Base-by-base conservation (phyloP, 2,797 vertebrate genomes). In the Pseudochirops cupreus region DNA sequence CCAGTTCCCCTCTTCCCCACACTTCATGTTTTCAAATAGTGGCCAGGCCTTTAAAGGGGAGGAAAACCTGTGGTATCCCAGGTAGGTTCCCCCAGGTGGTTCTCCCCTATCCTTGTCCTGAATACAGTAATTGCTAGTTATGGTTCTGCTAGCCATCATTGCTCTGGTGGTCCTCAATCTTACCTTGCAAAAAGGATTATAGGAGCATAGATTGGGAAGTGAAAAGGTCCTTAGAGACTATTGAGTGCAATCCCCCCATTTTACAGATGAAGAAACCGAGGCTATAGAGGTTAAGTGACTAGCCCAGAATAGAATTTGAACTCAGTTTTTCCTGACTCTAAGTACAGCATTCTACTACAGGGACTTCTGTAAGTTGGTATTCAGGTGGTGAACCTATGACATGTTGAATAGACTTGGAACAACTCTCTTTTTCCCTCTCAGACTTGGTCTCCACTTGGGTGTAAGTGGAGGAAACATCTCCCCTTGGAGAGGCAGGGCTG, bases 401-500 rank as follows among this genome's bases (percentile, higher is more conserved):
- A 87, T 33, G 24, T 50, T 26, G 39, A 29, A 91, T 31, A 93
- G 21, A 46, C 33, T 31, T 26, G 14, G 2, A 53, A 31, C 62
- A 89, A 67, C 1, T 90, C 56, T 33, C 50, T 2, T 46, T 56
- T 56, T 52, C 39, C 94, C 21, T 59, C 56, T 16, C 52, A 95
- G 59, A n/a, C 39, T 53, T 0, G 0, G 54, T 50, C 62, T 91
- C 53, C 31, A 59, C 90, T 10, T 0, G 18, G 52, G 94, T 26
- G 92, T 91, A 53, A 31, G 46, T 90, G 92, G 90, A 96, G 93
- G 90, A 92, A 92, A 24, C 3, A 1, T 56, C 91, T 56, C n/a
- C 28, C 82, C 28, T 3, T 5, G 96, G 93, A 93, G 89, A 94
- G 53, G 55, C 91, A 93, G 59, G 59, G 94, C 87, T 95, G 87